Conservation (phyloP, 1,140 invertebrate species). For the Drosophila arizonae region DNA sequence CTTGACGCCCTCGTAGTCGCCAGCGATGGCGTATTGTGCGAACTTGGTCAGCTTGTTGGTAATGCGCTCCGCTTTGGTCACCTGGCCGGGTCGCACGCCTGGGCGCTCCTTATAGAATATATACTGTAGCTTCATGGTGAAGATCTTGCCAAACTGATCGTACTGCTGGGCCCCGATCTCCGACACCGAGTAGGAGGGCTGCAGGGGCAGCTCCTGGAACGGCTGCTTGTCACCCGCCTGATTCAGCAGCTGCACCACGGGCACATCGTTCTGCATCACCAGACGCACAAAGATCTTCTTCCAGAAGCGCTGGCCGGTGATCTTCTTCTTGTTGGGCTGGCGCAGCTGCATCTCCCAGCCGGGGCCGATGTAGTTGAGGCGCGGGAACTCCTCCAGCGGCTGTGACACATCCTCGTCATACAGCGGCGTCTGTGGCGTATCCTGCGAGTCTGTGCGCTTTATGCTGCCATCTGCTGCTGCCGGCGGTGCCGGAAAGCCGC, state of each 20-base stretch:
- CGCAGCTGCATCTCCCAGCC: slow-evolving; percentile 98
- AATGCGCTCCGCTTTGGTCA: slow-evolving; percentile 95
- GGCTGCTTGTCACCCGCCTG: slow-evolving; percentile 93
- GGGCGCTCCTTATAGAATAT: slow-evolving; percentile 99
- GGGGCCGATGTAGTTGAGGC: slow-evolving; percentile 90
- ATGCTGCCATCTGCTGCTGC: slow-evolving; percentile 59
- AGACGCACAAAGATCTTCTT: slow-evolving; percentile 97
- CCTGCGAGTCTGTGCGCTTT: slow-evolving; percentile 87
- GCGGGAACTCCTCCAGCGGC: slow-evolving; percentile 95
- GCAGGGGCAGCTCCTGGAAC: slow-evolving; percentile 95
- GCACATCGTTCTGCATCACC: slow-evolving; percentile 90
- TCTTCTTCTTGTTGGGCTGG: slow-evolving; percentile 99
- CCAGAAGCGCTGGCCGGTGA: slow-evolving; percentile 98
- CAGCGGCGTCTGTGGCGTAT: slow-evolving; percentile 94
- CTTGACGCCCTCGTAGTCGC: slow-evolving; percentile 95
- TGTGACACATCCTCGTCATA: slow-evolving; percentile 97
- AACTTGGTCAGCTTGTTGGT: slow-evolving; percentile 96
- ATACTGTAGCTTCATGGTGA: slow-evolving; percentile 99
- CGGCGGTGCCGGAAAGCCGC: slow-evolving; percentile 80
- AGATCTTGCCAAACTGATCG: slow-evolving; percentile 99
- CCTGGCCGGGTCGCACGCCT: slow-evolving; percentile 97
- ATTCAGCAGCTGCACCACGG: slow-evolving; percentile 93
- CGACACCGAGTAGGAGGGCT: slow-evolving; percentile 96
- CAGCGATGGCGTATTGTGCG: slow-evolving; percentile 96
- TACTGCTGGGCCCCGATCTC: slow-evolving; percentile 98